These are phyloP conservation scores for Pyrrhura leucotis DNA, from an alignment of 2,797 vertebrate species.

Conservation along the genomic window DNA sequence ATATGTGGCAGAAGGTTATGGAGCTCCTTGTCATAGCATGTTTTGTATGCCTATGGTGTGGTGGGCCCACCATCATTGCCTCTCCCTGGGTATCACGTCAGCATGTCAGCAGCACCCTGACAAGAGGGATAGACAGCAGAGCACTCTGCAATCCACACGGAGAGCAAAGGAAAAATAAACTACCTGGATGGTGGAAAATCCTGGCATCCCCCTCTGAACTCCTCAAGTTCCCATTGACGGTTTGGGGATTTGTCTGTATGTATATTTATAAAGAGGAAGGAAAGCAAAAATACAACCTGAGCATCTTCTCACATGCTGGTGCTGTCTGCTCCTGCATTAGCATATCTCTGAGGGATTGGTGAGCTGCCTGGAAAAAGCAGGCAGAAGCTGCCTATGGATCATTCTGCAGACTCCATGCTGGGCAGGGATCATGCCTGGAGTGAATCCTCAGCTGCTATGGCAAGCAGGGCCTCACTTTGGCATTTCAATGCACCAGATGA, in stretches of 20 bases:
- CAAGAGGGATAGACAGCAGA: rapidly evolving
- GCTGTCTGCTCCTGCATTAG: neutral
- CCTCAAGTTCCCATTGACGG: neutral
- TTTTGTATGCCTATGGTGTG: too few species aligned
- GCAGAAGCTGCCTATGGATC: neutral
- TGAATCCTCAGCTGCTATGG: neutral
- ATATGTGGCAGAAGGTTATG: rapidly evolving
- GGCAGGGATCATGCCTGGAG: neutral
- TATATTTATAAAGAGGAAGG: neutral
- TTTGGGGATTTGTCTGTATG: neutral
- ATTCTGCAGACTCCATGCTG: neutral
- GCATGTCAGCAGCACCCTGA: neutral
- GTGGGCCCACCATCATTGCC: neutral
- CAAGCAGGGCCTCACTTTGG: neutral
- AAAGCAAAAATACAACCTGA: rapidly evolving
- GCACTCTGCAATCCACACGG: rapidly evolving
- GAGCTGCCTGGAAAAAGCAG: neutral
- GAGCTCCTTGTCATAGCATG: rapidly evolving
- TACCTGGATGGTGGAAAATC: neutral
- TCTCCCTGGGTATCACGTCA: neutral
- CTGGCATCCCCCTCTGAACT: neutral
- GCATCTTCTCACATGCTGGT: neutral
- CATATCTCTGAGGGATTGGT: neutral
- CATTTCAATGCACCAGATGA: neutral
- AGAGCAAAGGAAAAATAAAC: neutral